Conservation (phyloP, 2,888 invertebrate species). For the Chrysomela aeneicollis region DNA sequence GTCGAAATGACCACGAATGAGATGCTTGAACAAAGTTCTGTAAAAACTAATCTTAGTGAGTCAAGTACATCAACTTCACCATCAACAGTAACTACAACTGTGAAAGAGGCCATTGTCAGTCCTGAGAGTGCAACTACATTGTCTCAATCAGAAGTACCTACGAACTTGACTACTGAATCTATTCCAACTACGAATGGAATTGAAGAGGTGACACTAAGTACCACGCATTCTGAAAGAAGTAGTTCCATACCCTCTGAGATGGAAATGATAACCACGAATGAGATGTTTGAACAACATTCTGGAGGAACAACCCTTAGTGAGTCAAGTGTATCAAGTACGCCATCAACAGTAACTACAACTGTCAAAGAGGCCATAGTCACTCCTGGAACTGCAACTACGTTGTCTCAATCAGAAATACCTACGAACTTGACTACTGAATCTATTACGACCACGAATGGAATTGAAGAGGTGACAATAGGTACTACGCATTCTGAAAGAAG, state of each 20-base stretch:
- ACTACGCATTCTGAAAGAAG: slow-evolving; percentile 10
- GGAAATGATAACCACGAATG: neutral
- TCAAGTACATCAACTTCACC: slow-evolving; percentile 9
- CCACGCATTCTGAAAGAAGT: slow-evolving; percentile 4
- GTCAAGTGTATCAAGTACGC: neutral
- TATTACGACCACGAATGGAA: slow-evolving; percentile 10
- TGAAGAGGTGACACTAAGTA: neutral
- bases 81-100: neutral
- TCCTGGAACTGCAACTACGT: no score
- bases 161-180: no score
- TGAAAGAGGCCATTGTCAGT: no score
- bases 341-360: neutral
- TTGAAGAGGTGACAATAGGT: neutral
- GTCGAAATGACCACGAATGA: neutral
- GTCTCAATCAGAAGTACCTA: no score
- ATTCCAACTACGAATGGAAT: slow-evolving; percentile 9
- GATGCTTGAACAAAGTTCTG: neutral
- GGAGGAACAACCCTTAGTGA: neutral
- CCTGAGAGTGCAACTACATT: no score
- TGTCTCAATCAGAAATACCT: no score
- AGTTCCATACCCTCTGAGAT: neutral
- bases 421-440: no score
- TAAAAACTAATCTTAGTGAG: neutral
- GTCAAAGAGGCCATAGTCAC: no score
- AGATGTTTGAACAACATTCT: neutral